Percentiles rank a stretch among this genome's conserved stretches.
Conservation (phyloP, 2,797 vertebrate genomes). For the Danio tinwini region DNA sequence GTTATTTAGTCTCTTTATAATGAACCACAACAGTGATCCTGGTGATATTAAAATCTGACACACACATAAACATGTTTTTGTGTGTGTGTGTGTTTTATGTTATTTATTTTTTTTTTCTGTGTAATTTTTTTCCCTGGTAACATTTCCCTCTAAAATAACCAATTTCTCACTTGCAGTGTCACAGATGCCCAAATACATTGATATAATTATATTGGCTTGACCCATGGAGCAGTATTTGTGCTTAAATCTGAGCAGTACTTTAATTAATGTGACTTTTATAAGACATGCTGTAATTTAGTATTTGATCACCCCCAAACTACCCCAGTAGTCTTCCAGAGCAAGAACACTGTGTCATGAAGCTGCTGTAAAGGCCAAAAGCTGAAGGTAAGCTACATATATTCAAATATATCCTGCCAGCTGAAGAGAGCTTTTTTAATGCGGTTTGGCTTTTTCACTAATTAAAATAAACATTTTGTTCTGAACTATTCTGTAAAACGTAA, state of each 20-base stretch:
- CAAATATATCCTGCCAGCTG: slow-evolving; percentile 40
- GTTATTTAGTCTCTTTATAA: slow-evolving; percentile 17
- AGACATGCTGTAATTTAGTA: slow-evolving; percentile 54
- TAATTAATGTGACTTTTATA: slow-evolving; percentile 61
- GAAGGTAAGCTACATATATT: slow-evolving; percentile 26
- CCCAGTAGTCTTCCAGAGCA: slow-evolving; percentile 32
- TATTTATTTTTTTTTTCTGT: background rate
- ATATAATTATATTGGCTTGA: slow-evolving; percentile 32
- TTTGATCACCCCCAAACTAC: slow-evolving; percentile 38
- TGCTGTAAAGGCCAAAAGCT: slow-evolving; percentile 39
- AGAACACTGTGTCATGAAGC: slow-evolving; percentile 20
- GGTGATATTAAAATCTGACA: background rate
- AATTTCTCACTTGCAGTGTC: slow-evolving; percentile 36
- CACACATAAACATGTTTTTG: background rate
- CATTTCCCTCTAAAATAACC: background rate
- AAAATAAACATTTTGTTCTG: slow-evolving; percentile 28
- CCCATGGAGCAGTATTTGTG: slow-evolving; percentile 23
- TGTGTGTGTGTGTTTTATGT: too few relatives aligned
- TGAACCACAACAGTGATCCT: background rate
- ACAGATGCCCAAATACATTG: slow-evolving; percentile 4
- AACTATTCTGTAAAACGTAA: background rate
- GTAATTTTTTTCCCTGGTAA: background rate
- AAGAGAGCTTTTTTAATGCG: slow-evolving; percentile 29
- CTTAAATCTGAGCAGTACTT: slow-evolving; percentile 33
- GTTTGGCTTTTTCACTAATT: slow-evolving; percentile 45